These are phyloP conservation scores for Zeugodacus cucurbitae DNA, from an alignment of 1,140 invertebrate species.

Conservation along the genomic window DNA sequence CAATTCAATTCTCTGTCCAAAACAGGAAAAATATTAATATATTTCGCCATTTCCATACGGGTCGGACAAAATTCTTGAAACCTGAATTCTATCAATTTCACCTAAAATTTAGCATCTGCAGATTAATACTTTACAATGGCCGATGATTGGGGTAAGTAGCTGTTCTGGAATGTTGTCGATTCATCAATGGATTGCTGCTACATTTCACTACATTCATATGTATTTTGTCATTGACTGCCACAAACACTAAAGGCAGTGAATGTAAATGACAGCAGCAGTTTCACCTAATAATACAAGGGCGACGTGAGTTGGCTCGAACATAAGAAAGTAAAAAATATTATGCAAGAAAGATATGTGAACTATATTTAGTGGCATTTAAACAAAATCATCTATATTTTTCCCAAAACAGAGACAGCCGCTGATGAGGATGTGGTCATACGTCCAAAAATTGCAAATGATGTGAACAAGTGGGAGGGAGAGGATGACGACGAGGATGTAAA, in stretches of 20 bases:
- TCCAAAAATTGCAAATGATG: conserved; percentile 53
- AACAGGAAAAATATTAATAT: conserved; percentile 27
- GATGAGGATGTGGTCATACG: conserved; percentile 58
- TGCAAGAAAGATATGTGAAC: conserved; percentile 45
- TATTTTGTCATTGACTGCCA: conserved; percentile 38
- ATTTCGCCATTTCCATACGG: neutral
- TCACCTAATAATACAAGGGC: neutral
- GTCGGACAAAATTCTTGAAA: neutral
- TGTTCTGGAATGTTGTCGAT: conserved; percentile 35
- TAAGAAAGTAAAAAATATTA: conserved; percentile 26
- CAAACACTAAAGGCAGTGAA: neutral
- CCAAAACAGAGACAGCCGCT: conserved; percentile 55
- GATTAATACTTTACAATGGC: conserved; percentile 50
- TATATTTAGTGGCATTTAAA: conserved; percentile 44
- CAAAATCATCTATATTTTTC: conserved; percentile 35
- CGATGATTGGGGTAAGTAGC: conserved; percentile 64
- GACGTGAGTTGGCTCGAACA: neutral
- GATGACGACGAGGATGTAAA: conserved; percentile 88
- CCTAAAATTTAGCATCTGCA: neutral
- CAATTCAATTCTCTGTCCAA: conserved; percentile 26
- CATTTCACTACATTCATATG: neutral
- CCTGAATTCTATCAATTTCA: neutral
- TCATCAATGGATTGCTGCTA: neutral
- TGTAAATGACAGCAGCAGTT: conserved; percentile 2
- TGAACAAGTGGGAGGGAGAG: conserved; percentile 88